Evolutionary conservation across 1,140 invertebrate species (phyloP).

Genomic region (Drosophila insularis): DNA sequence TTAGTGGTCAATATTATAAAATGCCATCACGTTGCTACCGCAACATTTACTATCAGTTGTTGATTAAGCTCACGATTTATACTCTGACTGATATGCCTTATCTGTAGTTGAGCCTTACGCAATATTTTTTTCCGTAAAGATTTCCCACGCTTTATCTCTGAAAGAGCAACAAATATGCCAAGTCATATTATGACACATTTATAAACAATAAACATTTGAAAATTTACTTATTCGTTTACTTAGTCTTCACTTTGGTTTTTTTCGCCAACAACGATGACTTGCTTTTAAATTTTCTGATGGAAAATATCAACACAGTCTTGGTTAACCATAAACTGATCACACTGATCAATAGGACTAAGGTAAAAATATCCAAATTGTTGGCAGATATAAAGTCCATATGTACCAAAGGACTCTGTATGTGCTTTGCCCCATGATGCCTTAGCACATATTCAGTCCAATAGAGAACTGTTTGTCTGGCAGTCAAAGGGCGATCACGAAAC

Average conservation of each 20-base stretch:
- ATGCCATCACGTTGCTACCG: neutral
- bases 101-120: neutral
- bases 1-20: neutral
- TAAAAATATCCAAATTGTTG: conserved; percentile 59
- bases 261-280: neutral
- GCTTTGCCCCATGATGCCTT: conserved; percentile 82
- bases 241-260: neutral
- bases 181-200: neutral
- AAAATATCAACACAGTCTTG: neutral
- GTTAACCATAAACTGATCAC: neutral
- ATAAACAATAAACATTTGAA: neutral
- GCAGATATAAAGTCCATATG: conserved; percentile 55
- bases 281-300: neutral
- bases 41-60: neutral
- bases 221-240: neutral
- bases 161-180: neutral
- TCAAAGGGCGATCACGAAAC: conserved; percentile 70
- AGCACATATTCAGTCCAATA: conserved; percentile 81
- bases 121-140: neutral
- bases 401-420: conserved; percentile 78
- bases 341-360: conserved; percentile 14
- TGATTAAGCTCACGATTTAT: neutral
- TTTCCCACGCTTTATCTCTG: conserved; percentile 28
- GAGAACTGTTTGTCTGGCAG: conserved; percentile 53
- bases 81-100: neutral